Evolutionary conservation across 2,888 invertebrate species (phyloP).

Genomic region (Morpho helenor): DNA sequence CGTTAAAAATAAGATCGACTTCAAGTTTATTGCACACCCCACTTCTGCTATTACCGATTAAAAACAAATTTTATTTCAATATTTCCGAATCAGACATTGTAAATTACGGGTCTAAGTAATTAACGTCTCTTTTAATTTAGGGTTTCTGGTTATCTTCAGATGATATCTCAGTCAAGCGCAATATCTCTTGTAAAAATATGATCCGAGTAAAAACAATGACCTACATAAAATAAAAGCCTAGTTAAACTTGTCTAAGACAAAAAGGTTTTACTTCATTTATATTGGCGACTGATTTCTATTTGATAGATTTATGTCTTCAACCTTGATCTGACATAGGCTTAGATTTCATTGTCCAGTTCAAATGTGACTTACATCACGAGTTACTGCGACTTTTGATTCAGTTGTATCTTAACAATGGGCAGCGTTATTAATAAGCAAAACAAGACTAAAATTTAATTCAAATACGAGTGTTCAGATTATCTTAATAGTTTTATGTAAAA

Average conservation of each 20-base stretch:
- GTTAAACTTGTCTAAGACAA: slow-evolving; percentile 65
- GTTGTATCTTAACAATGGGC: not conserved
- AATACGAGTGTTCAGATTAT: not conserved
- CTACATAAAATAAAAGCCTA: slow-evolving; percentile 61
- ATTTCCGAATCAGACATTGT: too few species aligned
- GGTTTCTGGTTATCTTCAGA: too few species aligned
- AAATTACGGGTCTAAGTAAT: too few species aligned
- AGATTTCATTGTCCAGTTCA: slow-evolving; percentile 23
- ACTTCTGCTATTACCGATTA: too few species aligned
- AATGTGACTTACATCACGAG: slow-evolving; percentile 13
- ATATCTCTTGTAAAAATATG: slow-evolving; percentile 13
- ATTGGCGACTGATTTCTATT: slow-evolving; percentile 28
- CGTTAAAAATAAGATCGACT: too few species aligned
- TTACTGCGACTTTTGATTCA: slow-evolving; percentile 9
- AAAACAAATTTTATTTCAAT: too few species aligned
- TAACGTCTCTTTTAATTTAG: too few species aligned
- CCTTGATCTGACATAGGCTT: slow-evolving; percentile 35
- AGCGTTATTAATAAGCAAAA: not conserved
- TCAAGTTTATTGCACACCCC: too few species aligned
- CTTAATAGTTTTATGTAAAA: too few species aligned
- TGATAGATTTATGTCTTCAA: slow-evolving; percentile 33
- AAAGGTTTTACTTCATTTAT: slow-evolving; percentile 46
- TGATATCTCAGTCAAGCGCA: too few species aligned
- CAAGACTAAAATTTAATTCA: not conserved
- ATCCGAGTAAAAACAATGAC: slow-evolving; percentile 60